Percentiles rank a stretch among this genome's conserved stretches.
phyloP scores from a whole-genome alignment of 2,888 invertebrate genomes.

The Poecilus cupreus region DNA sequence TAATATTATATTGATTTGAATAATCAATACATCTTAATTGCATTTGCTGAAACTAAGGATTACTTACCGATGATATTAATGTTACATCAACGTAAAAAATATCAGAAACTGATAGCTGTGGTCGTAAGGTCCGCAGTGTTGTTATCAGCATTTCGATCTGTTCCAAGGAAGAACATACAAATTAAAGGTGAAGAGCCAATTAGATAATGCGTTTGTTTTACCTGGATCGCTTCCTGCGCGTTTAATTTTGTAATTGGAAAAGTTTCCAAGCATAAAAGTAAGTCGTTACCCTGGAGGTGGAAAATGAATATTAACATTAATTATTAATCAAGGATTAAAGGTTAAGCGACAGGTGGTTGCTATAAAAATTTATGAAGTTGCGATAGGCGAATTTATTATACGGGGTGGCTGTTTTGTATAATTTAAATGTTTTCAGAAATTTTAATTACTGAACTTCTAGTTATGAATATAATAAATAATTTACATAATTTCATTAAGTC shows the following conservation, averaged over 20 bases:
- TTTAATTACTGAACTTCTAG: neutral
- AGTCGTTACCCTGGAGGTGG: constrained; percentile 65
- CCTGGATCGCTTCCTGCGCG: constrained; percentile 66
- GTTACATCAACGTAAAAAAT: constrained; percentile 66
- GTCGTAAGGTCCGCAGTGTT: constrained; percentile 65
- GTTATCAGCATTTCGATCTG: constrained; percentile 66
- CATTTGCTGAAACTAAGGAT: neutral
- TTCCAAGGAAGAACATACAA: neutral
- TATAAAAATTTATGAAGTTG: neutral
- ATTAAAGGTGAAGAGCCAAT: constrained; percentile 4
- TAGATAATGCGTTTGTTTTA: constrained; percentile 57
- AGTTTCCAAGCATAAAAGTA: constrained; percentile 65
- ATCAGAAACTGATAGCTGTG: constrained; percentile 66
- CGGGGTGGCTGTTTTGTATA: neutral
- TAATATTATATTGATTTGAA: neutral
- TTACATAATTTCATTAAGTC: no score
- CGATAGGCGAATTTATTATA: neutral
- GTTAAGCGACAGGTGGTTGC: constrained; percentile 25
- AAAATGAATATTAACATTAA: constrained; percentile 1
- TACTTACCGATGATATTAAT: constrained; percentile 67
- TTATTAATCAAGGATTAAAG: neutral
- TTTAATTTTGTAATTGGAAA: constrained; percentile 67
- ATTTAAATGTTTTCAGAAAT: neutral
- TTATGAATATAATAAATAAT: no score
- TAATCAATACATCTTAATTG: neutral